These are phyloP conservation scores for Perca fluviatilis DNA, from an alignment of 2,113 vertebrate species.

Conservation along the genomic window DNA sequence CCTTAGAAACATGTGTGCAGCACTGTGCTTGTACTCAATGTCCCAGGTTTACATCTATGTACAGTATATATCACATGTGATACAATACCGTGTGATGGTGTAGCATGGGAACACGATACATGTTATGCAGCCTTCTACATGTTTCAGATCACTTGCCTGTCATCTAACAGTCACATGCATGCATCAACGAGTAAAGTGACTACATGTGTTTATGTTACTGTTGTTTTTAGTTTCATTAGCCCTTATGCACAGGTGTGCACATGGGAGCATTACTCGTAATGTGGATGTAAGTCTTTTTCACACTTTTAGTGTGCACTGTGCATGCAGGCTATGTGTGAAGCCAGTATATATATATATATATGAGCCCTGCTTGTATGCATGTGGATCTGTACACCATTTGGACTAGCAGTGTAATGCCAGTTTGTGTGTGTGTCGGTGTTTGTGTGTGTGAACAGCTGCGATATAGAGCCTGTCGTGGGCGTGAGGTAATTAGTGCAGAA, in stretches of 20 bases:
- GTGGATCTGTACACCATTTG: slow-evolving; percentile 36
- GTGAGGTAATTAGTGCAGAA: slow-evolving; percentile 87
- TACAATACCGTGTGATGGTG: slow-evolving; percentile 3
- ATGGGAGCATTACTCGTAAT: slow-evolving; percentile 8
- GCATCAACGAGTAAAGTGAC: slow-evolving; percentile 12
- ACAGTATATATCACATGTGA: not conserved
- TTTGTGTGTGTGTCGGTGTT: slow-evolving; percentile 35
- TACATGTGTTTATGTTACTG: not conserved
- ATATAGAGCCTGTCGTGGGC: slow-evolving; percentile 72
- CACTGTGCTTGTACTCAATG: not conserved
- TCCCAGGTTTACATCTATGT: not conserved
- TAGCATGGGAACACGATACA: not conserved
- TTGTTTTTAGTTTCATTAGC: not conserved
- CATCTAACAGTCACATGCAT: slow-evolving; percentile 26
- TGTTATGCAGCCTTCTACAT: not conserved
- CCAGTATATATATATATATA: slow-evolving; percentile 34
- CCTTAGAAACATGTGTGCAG: slow-evolving; percentile 1
- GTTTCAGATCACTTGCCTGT: slow-evolving; percentile 1
- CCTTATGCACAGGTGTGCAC: slow-evolving; percentile 31
- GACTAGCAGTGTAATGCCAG: slow-evolving; percentile 58
- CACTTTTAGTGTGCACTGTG: slow-evolving; percentile 3
- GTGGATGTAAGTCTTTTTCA: slow-evolving; percentile 19
- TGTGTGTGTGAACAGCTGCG: slow-evolving; percentile 79
- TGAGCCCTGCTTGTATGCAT: slow-evolving; percentile 31
- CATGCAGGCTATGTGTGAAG: slow-evolving; percentile 29